Evolutionary conservation across 2,113 vertebrate genomes (phyloP), one percentile per base, ranked within the genome.

Genomic region (Otolemur garnettii): DNA sequence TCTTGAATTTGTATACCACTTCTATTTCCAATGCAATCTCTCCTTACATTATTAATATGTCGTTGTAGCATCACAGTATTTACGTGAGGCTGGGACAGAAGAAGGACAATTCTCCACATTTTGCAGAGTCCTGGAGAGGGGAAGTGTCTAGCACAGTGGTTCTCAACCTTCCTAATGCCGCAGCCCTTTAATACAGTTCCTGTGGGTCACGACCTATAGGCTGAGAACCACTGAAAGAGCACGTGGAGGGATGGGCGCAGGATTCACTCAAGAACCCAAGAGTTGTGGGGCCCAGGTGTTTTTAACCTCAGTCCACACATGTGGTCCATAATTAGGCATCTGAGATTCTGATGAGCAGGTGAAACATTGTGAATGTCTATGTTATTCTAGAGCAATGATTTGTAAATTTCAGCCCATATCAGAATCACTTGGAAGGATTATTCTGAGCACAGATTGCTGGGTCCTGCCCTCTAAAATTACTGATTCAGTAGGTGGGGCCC

Each of bases 1-100:
- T 96, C 93, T 82, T 53, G 28, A 94, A 78, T 97, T 97, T 96
- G 95, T 97, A 94, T 74, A 96, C 55, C 6, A 5, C 84, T 84
- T 82, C 19, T 93, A 94, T 90, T 96, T 96, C 87, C 72, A 50
- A 96, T 11, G 72, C 87, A 85, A 22, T 96, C 90, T 96, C 85
- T 69, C 86, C 53, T 95, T 77, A 50, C 59, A 88, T 97, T 78
- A 50, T 50, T 50, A 50, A 50, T 50, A 50, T 92, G 42, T 68
- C 90, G 4, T 11, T 28, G 79, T 59, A 2, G 95, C n/a, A 11
- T 69, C 10, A 0, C n/a, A 22, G 53, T 91, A 30, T 92, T 77
- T 93, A 55, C 53, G 24, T 13, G 77, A 96, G 84, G 50, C 94
- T 66, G 87, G 93, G 94, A 69, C 71, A 42, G 91, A 87, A 60